Base-by-base conservation (phyloP, 2,797 vertebrate species). In the Ceryle rudis region DNA sequence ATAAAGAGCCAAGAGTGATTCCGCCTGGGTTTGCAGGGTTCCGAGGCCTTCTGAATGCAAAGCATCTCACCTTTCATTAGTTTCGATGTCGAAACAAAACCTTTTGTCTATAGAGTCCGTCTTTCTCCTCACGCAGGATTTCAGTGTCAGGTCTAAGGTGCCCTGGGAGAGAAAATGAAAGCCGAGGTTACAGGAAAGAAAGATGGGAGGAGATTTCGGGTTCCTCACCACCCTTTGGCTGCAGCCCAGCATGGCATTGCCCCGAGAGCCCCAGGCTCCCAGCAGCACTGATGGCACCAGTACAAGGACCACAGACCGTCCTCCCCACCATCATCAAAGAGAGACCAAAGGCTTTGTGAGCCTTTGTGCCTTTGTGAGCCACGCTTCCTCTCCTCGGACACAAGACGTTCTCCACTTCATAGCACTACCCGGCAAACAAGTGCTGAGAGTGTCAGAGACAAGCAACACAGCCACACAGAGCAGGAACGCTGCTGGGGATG, bases 41-140 rank as follows among this genome's bases (percentile, higher is more conserved):
- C 33, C 41, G 58, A 54, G 72, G 37, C 16, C 5, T 20, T 5
- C 1, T 17, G 33, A 54, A 29, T 0, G 5, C 0, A 0, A 19
- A 74, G 47, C 41, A 7, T 25, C 94, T 98, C 95, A 99, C 99
- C 99, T 99, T 97, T 99, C 99, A 28, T 95, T 98, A 1, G 98
- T 98, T 97, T 99, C 99, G 66, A 99, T 98, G 96, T 99, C 99
- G 55, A 99, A 99, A 97, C 99, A 99, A 95, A 99, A 99, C 67
- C 99, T 99, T 96, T 99, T 99, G 98, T 99, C 99, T 62, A 99
- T 99, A 41, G 99, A 99, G 41, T 99, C 99, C 0, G 99, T 98
- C 98, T 99, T 99, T 78, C 99, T 98, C 89, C 99, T 99, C 37
- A 99, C 98, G 0, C 99, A 99, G 83, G 98, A 99, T 82, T 99